These are phyloP conservation scores for Oryzias woworae DNA, from an alignment of 2,113 vertebrate genomes.

Conservation along the genomic window DNA sequence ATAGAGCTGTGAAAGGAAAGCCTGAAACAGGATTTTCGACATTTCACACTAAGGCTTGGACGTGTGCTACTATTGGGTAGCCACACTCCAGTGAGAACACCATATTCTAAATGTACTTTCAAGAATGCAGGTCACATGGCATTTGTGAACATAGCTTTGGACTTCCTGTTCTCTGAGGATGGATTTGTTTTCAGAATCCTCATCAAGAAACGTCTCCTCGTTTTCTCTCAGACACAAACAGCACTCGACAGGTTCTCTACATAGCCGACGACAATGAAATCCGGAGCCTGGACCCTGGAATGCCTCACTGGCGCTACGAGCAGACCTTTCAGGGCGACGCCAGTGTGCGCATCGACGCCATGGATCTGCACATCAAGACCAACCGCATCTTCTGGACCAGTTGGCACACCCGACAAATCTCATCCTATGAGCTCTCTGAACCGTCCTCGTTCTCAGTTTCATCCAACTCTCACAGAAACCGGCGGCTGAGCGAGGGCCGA, in stretches of 20 bases:
- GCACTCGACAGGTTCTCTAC: conserved; percentile 82
- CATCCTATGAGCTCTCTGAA: conserved; percentile 84
- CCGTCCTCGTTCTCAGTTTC: conserved; percentile 53
- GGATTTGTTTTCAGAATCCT: no score
- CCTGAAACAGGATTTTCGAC: no score
- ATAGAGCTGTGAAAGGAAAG: no score
- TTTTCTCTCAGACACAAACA: conserved; percentile 47
- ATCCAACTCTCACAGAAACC: conserved; percentile 84
- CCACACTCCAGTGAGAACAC: no score
- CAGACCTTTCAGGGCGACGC: conserved; percentile 94
- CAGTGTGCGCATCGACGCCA: conserved; percentile 92
- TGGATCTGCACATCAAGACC: conserved; percentile 93
- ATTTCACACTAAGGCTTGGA: no score
- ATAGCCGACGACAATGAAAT: conserved; percentile 97
- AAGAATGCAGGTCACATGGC: no score
- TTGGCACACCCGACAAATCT: conserved; percentile 96
- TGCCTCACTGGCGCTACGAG: conserved; percentile 92
- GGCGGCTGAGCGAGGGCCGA: conserved; percentile 83
- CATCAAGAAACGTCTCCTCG: background rate
- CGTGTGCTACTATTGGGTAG: no score
- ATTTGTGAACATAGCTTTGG: no score
- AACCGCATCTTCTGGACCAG: conserved; percentile 98
- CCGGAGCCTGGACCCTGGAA: conserved; percentile 91
- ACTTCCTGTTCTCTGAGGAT: no score
- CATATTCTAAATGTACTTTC: no score